Evolutionary conservation across 2,888 invertebrate species (phyloP).

Genomic region (Orchesella flavescens): DNA sequence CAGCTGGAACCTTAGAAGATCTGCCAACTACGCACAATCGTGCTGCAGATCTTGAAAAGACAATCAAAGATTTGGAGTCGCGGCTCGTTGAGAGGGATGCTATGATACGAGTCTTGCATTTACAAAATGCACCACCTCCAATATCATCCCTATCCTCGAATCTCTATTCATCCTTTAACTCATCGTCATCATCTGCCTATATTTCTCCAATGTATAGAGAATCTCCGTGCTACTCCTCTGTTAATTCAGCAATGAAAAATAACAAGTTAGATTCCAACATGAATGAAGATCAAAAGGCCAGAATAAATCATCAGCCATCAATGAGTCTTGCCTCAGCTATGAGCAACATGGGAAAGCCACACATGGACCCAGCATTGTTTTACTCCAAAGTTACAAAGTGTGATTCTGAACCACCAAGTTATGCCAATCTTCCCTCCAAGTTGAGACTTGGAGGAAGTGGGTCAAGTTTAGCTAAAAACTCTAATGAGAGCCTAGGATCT

Average conservation of each 20-base stretch:
- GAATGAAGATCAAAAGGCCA: conserved; percentile 37
- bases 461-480: conserved; percentile 71
- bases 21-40: conserved; percentile 66
- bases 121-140: conserved; percentile 66
- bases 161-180: conserved; percentile 67
- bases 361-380: conserved; percentile 66
- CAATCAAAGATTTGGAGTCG: conserved; percentile 88
- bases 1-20: conserved; percentile 65
- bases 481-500: conserved; percentile 70
- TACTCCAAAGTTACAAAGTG: conserved; percentile 71
- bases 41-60: conserved; percentile 72
- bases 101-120: conserved; percentile 89
- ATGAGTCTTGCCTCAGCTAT: conserved; percentile 67
- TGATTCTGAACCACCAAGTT: conserved; percentile 71
- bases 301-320: conserved; percentile 68
- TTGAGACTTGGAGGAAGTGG: conserved; percentile 71
- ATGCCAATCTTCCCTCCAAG: conserved; percentile 70
- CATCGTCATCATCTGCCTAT: conserved; percentile 54
- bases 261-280: conserved; percentile 30
- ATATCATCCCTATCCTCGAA: conserved; percentile 63
- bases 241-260: conserved; percentile 24
- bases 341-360: conserved; percentile 53
- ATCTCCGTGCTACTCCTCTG: conserved; percentile 67
- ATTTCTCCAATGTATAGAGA: conserved; percentile 64
- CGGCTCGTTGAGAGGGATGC: conserved; percentile 91